Base-by-base conservation (phyloP, 2,888 invertebrate species). In the Harpagoxenus sublaevis region DNA sequence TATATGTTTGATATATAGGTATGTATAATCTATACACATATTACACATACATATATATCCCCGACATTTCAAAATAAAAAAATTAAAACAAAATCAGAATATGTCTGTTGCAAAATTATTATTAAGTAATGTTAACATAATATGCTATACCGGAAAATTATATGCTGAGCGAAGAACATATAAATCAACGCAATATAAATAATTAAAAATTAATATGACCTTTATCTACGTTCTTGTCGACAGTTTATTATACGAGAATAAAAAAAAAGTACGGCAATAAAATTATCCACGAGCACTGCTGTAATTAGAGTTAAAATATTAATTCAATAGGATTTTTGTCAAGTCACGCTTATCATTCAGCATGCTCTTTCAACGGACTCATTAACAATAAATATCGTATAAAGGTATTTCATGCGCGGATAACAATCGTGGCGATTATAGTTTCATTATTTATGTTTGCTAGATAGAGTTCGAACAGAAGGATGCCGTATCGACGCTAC, bases 371-470 rank as follows among this genome's bases (percentile, higher is more conserved):
- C 73, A 81, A 51, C 39, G 18, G 28, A 60, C 79, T 71, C 39
- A 23, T 79, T 31, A 71, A 71, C 45, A 39, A 81, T 81, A 81
- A 73, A 60, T 73, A 73, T 81, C 57, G 28, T 60, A 39, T 60
- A 73, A 70, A 51, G 60, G 12, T 18, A 18, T 48, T 60, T 57
- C 31, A 28, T 18, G 60, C 18, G 39, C 28, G 79, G 48, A 60
- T 73, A 81, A 73, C 60, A 70, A 70, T 81, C 48, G 48, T 48
- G 48, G 35, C 60, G 73, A 81, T 81, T 73, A 73, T 60, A 60
- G 48, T 62, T 60, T 60, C 60, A 79, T 79, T 79, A 79, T 79
- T 81, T 81, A 81, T 48, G 71, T 79, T 48, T 60, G 18, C 39
- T 60, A 53, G 48, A 79, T 73, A 35, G 12, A 73, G 39, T 62